phyloP scores from a whole-genome alignment of 2,888 invertebrate genomes.

The Zelleria hepariella region DNA sequence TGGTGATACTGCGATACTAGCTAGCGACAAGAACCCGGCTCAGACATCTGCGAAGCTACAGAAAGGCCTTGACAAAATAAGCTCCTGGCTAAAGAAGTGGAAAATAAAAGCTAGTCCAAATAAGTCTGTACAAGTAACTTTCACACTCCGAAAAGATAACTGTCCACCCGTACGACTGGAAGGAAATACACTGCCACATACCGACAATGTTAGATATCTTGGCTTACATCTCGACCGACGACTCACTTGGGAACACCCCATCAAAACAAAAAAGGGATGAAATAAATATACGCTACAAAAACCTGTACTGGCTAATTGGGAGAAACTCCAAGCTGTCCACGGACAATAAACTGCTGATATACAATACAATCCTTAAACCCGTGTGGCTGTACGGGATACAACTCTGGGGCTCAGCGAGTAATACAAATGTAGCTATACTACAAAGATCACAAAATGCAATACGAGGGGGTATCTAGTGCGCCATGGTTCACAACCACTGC shows the following conservation, averaged over 20 bases:
- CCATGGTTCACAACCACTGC: not conserved
- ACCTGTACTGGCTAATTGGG: not conserved
- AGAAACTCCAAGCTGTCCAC: not conserved
- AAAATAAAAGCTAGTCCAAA: constrained; percentile 13
- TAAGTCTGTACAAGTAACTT: too few relatives aligned
- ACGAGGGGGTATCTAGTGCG: not conserved
- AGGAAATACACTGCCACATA: too few relatives aligned
- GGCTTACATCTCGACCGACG: too few relatives aligned
- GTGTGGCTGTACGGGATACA: not conserved
- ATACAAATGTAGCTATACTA: not conserved
- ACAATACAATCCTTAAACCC: not conserved
- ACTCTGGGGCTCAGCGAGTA: not conserved
- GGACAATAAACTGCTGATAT: not conserved
- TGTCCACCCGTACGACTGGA: too few relatives aligned
- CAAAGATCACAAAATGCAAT: not conserved
- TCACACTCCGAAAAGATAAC: too few relatives aligned
- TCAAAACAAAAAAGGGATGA: not conserved
- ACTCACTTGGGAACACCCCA: too few relatives aligned
- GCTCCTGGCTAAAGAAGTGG: constrained; percentile 13
- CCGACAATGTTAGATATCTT: too few relatives aligned
- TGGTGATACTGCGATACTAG: constrained; percentile 12
- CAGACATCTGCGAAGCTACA: constrained; percentile 7
- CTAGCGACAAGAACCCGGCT: constrained; percentile 3
- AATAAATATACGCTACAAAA: not conserved
- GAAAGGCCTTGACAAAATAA: constrained; percentile 6